Percentiles rank a stretch among this genome's conserved stretches.
These are phyloP conservation scores for Gallinago paraguaiae DNA, from an alignment of 2,113 vertebrate genomes.

Conservation along the genomic window DNA sequence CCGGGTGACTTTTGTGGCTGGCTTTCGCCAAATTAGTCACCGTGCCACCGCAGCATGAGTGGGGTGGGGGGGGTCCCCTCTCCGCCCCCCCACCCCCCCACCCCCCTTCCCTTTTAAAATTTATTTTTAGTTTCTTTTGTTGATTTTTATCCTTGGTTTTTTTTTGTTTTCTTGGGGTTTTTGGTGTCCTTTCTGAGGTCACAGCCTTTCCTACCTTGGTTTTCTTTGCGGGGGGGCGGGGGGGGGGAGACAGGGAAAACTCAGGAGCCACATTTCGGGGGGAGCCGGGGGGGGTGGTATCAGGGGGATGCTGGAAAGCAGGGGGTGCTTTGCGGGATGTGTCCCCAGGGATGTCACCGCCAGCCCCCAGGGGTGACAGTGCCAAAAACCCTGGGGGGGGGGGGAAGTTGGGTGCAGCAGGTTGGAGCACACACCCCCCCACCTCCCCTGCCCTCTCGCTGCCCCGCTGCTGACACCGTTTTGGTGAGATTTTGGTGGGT, in stretches of 20 bases:
- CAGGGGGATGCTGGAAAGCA: background rate
- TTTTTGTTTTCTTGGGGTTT: background rate
- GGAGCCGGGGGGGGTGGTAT: background rate
- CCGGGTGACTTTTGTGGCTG: background rate
- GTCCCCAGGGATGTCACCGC: background rate
- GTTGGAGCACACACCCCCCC: too few species aligned
- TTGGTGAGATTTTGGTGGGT: background rate
- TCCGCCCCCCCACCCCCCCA: fast-evolving
- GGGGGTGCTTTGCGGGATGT: background rate
- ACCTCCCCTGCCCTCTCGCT: too few species aligned
- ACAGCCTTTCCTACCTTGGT: fast-evolving
- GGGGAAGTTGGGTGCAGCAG: too few species aligned
- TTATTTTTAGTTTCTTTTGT: background rate
- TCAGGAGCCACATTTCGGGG: background rate
- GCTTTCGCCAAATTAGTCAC: background rate
- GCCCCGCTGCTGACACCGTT: background rate
- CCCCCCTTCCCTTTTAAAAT: too few species aligned
- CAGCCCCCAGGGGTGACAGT: background rate
- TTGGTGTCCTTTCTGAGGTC: background rate
- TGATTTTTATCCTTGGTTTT: fast-evolving
- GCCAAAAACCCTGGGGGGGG: background rate
- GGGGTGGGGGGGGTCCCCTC: background rate
- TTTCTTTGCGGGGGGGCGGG: background rate
- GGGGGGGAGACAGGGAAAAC: background rate
- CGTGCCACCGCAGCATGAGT: background rate